phyloP scores from a whole-genome alignment of 2,797 vertebrate genomes.

The Ceryle rudis region DNA sequence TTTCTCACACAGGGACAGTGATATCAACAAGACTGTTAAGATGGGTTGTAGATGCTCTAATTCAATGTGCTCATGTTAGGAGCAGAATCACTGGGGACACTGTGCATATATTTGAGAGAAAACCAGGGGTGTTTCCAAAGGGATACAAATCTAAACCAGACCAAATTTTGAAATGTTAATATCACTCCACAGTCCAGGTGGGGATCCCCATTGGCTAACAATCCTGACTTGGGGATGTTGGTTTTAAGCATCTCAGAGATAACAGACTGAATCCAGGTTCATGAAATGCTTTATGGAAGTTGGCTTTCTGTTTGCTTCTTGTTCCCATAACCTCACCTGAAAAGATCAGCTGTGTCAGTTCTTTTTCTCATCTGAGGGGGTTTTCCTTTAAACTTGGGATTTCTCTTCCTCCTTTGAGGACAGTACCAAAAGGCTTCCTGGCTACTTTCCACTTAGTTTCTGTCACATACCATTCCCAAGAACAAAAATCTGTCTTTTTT shows the following conservation, averaged over 20 bases:
- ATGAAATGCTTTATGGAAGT: neutral
- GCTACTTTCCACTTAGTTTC: neutral
- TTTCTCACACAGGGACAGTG: neutral
- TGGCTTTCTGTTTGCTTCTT: neutral
- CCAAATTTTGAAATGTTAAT: neutral
- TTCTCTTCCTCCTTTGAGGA: neutral
- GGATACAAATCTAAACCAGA: neutral
- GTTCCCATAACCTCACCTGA: neutral
- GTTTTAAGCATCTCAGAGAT: neutral
- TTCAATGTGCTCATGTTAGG: neutral
- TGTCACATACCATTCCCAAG: neutral
- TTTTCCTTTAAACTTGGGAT: neutral
- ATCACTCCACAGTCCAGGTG: neutral
- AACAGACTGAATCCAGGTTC: neutral
- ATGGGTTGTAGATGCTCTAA: neutral
- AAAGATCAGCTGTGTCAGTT: neutral
- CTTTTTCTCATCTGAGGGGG: neutral
- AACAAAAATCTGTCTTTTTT: neutral
- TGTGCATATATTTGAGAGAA: neutral
- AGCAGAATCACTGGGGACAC: neutral
- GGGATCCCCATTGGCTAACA: neutral
- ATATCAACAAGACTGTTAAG: neutral
- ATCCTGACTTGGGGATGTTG: fast-evolving
- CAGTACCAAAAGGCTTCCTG: neutral
- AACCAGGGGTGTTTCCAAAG: neutral